phyloP scores from a whole-genome alignment of 2,888 invertebrate species.

The Itoplectis maculator region DNA sequence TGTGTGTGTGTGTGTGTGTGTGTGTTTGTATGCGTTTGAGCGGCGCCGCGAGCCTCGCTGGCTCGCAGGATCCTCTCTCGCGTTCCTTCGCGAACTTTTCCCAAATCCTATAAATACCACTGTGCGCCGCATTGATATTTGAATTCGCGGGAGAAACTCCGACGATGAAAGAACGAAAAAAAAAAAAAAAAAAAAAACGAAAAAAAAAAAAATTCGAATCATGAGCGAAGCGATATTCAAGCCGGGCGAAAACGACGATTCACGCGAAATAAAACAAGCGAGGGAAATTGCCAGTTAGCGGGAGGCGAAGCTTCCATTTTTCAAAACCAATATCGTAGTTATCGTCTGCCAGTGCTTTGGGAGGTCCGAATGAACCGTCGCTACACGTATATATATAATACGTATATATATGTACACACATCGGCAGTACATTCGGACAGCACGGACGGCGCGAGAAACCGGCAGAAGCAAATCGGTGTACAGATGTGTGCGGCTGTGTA shows the following conservation, averaged over 20 bases:
- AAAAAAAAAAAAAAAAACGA: neutral
- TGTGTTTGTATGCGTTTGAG: neutral
- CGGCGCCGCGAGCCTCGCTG: neutral
- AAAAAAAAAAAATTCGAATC: neutral
- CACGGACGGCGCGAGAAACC: neutral
- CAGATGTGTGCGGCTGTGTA: neutral
- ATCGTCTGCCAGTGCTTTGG: constrained; percentile 16
- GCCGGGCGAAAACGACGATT: constrained; percentile 46
- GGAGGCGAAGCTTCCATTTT: constrained; percentile 73
- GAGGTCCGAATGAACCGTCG: neutral
- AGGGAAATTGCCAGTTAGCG: constrained; percentile 76
- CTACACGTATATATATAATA: neutral
- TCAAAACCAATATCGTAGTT: constrained; percentile 71
- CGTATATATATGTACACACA: neutral
- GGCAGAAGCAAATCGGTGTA: neutral
- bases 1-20: neutral
- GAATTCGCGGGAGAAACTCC: too few relatives aligned
- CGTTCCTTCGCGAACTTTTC: neutral
- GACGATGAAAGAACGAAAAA: too few relatives aligned
- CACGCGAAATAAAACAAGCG: constrained; percentile 68
- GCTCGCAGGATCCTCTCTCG: neutral
- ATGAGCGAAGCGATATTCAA: neutral
- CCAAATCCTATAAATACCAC: neutral
- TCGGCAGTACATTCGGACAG: neutral
- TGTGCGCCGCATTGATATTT: neutral